Conservation (phyloP, 2,888 invertebrate genomes). For the Sepiola atlantica region DNA sequence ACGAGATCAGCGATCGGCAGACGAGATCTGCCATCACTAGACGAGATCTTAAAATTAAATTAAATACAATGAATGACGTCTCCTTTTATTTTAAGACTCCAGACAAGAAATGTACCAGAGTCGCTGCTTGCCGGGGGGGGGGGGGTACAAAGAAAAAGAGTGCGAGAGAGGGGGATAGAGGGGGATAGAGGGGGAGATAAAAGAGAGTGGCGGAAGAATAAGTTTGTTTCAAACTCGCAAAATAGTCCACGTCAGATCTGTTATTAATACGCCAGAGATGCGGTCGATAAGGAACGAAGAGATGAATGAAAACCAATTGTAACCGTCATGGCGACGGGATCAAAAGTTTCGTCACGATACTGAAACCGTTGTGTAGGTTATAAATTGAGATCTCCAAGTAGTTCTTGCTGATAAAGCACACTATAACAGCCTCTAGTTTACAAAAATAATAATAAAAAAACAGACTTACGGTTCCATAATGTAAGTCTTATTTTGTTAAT, state of each 20-base stretch:
- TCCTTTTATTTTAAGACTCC: neutral
- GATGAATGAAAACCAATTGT: neutral
- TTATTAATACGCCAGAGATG: neutral
- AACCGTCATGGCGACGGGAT: neutral
- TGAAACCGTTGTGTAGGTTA: neutral
- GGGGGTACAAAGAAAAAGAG: neutral
- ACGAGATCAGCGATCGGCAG: neutral
- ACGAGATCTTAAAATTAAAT: neutral
- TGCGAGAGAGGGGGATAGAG: neutral
- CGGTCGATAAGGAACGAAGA: neutral
- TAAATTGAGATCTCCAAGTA: neutral
- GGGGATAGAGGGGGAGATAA: neutral
- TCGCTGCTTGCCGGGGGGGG: too few relatives aligned
- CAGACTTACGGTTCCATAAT: too few relatives aligned
- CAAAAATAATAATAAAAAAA: too few relatives aligned
- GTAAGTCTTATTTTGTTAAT: too few relatives aligned
- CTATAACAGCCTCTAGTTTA: too few relatives aligned
- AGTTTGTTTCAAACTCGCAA: neutral
- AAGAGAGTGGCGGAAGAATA: neutral
- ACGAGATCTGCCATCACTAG: constrained; percentile 20
- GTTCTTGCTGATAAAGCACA: neutral
- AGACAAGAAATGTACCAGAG: neutral
- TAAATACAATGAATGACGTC: neutral
- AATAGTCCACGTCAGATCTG: neutral
- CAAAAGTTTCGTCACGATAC: neutral